Conservation (phyloP, 2,113 vertebrate species). For the Neodontobutis hainanensis region DNA sequence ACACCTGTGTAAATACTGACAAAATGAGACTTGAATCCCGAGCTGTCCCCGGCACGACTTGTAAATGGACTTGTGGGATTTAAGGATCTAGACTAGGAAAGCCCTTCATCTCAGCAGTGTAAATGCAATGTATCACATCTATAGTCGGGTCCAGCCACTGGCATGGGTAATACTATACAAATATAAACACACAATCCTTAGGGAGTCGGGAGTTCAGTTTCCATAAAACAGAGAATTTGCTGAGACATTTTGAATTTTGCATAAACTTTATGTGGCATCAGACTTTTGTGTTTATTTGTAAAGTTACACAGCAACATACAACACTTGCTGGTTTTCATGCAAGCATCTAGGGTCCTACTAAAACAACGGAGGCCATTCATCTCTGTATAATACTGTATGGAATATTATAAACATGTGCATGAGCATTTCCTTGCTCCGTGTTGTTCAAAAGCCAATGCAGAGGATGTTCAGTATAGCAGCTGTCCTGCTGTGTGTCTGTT, state of each 20-base stretch:
- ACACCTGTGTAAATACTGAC: neutral
- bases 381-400: too few species aligned
- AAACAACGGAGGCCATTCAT: too few species aligned
- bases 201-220: constrained; percentile 31
- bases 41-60: constrained; percentile 6
- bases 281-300: too few species aligned
- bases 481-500: too few species aligned
- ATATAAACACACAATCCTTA: constrained; percentile 27
- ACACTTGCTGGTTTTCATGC: too few species aligned
- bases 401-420: too few species aligned
- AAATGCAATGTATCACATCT: constrained; percentile 3
- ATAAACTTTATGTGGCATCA: too few species aligned
- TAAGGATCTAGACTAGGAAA: constrained; percentile 24
- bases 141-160: constrained; percentile 45
- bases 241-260: neutral
- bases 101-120: constrained; percentile 16
- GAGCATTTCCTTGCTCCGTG: too few species aligned
- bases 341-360: too few species aligned
- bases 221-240: neutral
- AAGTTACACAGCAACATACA: too few species aligned
- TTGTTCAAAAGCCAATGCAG: too few species aligned
- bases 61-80: constrained; percentile 19
- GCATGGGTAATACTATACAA: constrained; percentile 48
- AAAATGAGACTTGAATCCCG: neutral
- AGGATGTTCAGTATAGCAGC: too few species aligned